Percentiles rank a stretch among this genome's conserved stretches.
Evolutionary conservation across 2,888 invertebrate species (phyloP).

Genomic region (Andrena trimmerana): DNA sequence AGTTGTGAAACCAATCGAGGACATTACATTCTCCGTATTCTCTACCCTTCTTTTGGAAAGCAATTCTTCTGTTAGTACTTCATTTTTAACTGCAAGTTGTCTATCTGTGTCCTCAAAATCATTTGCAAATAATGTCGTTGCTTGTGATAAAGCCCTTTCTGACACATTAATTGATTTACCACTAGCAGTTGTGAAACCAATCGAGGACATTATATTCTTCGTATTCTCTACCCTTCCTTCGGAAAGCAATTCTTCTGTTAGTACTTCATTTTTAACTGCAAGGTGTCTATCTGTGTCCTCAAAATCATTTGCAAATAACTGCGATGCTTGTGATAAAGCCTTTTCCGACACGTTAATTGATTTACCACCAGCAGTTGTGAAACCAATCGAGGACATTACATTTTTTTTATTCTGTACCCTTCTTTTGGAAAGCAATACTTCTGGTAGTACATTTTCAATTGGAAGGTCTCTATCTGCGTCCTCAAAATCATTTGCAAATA

Average conservation of each 20-base stretch:
- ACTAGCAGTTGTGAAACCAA: neutral
- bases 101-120: too few species aligned
- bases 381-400: neutral
- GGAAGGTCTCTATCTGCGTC: neutral
- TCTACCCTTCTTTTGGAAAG: neutral
- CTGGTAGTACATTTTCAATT: slow-evolving; percentile 18
- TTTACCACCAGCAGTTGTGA: neutral
- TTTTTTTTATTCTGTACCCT: neutral
- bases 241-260: neutral
- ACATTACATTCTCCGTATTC: neutral
- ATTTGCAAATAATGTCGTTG: too few species aligned
- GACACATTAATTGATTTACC: neutral
- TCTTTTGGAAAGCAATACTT: slow-evolving; percentile 1
- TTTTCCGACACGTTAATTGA: slow-evolving; percentile 13
- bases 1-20: neutral
- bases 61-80: neutral
- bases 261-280: slow-evolving; percentile 7
- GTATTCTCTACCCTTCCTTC: neutral
- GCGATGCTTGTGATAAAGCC: slow-evolving; percentile 1
- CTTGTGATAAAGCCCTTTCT: too few species aligned
- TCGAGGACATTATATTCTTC: neutral
- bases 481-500: slow-evolving; percentile 13
- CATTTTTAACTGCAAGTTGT: too few species aligned
- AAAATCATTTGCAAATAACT: slow-evolving; percentile 8
- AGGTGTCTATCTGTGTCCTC: slow-evolving; percentile 8